phyloP scores from a whole-genome alignment of 2,113 vertebrate genomes.

The Ictidomys tridecemlineatus region DNA sequence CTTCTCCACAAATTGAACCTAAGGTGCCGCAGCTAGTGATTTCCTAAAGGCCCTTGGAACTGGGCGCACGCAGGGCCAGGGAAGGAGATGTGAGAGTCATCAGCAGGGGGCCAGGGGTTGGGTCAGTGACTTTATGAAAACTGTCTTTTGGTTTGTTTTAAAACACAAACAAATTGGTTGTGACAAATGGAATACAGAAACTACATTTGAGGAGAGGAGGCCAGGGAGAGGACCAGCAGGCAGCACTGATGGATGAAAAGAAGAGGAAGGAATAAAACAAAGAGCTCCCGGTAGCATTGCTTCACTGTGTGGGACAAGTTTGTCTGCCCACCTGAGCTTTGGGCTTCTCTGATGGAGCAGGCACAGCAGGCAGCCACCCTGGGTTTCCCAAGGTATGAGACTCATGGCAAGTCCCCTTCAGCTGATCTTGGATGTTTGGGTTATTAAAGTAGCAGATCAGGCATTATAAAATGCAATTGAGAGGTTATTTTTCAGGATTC shows the following conservation, averaged over 20 bases:
- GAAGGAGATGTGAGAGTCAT: background rate
- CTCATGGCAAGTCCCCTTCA: background rate
- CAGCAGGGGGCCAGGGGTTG: background rate
- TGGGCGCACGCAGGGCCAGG: background rate
- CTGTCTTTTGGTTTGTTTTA: constrained; percentile 36
- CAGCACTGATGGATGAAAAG: background rate
- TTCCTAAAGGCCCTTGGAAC: background rate
- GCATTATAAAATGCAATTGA: background rate
- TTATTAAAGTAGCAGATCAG: background rate
- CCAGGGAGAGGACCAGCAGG: background rate
- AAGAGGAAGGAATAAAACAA: background rate
- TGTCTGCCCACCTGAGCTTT: background rate
- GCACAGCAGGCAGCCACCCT: background rate
- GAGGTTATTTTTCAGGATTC: background rate
- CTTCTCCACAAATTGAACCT: background rate
- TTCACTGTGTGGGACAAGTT: background rate
- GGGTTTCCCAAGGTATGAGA: background rate
- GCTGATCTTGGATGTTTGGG: background rate
- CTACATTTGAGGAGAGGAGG: background rate
- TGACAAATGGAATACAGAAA: background rate
- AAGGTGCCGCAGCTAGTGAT: background rate
- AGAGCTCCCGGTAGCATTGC: background rate
- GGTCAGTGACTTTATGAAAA: background rate
- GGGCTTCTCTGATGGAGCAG: too few species aligned
- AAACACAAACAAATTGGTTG: background rate